Conservation (phyloP, 2,888 invertebrate species). For the Sesia bembeciformis region DNA sequence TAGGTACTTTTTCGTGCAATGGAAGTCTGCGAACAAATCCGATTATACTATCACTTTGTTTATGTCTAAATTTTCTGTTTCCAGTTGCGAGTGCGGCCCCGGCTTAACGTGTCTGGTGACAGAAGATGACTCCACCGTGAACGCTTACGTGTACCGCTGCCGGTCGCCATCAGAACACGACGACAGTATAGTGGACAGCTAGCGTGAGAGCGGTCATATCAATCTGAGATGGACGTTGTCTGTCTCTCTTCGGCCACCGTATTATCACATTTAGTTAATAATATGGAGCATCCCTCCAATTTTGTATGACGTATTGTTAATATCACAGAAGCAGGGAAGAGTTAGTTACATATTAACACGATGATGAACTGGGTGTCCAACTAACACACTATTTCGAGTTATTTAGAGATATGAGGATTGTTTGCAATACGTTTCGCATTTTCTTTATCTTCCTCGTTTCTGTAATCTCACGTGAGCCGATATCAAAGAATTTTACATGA, state of each 20-base stretch:
- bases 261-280: background rate
- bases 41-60: no score
- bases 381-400: no score
- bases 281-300: background rate
- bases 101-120: slow-evolving; percentile 14
- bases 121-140: slow-evolving; percentile 17
- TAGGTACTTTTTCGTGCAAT: no score
- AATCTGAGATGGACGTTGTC: background rate
- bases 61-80: slow-evolving; percentile 9
- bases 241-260: background rate
- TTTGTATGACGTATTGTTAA: no score
- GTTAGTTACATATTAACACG: no score
- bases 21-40: no score
- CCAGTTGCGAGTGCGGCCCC: slow-evolving; percentile 31
- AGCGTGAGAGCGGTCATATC: slow-evolving; percentile 7
- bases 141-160: slow-evolving; percentile 23
- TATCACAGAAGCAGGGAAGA: no score
- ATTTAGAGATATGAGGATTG: no score
- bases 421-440: no score
- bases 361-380: no score
- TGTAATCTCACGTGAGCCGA: background rate
- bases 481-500: background rate
- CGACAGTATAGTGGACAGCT: slow-evolving; percentile 13
- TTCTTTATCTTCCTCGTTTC: background rate
- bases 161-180: slow-evolving; percentile 3